Conservation (phyloP, 1,140 invertebrate genomes). For the Bicyclus anynana region DNA sequence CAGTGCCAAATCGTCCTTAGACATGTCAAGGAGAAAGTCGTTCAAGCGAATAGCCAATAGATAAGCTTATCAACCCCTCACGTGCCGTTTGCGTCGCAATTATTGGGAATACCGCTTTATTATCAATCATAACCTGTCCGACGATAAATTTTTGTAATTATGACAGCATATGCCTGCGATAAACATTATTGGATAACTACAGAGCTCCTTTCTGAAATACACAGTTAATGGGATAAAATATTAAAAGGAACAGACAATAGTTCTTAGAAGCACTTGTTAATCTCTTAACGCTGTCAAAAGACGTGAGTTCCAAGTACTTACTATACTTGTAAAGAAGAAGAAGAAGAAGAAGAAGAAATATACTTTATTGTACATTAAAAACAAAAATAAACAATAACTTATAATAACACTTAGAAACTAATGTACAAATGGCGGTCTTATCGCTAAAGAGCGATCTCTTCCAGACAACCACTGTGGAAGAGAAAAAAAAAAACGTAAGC, state of each 20-base stretch:
- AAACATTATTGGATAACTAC: constrained; percentile 13
- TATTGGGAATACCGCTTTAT: constrained; percentile 30
- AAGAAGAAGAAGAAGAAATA: too few species aligned
- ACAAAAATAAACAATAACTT: too few species aligned
- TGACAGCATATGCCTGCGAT: neutral
- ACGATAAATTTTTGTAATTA: constrained; percentile 30
- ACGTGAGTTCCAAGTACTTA: neutral
- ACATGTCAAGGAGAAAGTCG: constrained; percentile 40
- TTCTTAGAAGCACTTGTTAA: too few species aligned
- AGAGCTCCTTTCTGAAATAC: neutral
- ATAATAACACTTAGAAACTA: too few species aligned
- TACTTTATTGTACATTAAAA: too few species aligned
- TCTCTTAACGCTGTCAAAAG: too few species aligned
- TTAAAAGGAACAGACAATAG: too few species aligned
- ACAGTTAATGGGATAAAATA: too few species aligned
- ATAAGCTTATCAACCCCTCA: constrained; percentile 55
- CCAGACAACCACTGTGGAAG: too few species aligned
- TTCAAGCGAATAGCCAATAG: constrained; percentile 50
- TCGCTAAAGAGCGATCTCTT: too few species aligned
- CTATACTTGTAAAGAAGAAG: neutral
- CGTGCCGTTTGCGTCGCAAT: constrained; percentile 29
- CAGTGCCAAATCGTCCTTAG: constrained; percentile 35
- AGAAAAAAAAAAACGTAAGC: too few species aligned
- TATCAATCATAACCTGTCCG: constrained; percentile 29
- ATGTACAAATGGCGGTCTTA: too few species aligned